phyloP scores from a whole-genome alignment of 2,888 invertebrate species.

The Neoaliturus tenellus region DNA sequence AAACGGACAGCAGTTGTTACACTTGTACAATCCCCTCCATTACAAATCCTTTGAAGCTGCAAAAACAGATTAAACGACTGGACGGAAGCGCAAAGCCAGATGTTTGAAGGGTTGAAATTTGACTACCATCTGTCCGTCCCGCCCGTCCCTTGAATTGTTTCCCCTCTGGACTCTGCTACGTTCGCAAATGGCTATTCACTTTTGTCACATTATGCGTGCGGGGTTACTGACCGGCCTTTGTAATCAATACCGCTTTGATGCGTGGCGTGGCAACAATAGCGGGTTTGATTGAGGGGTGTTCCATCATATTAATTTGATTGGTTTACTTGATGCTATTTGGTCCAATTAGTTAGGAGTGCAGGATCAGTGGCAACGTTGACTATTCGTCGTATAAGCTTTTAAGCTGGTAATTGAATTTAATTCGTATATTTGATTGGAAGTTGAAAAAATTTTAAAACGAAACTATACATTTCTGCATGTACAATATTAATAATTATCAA shows the following conservation, averaged over 20 bases:
- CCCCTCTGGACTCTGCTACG: not conserved
- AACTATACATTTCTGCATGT: too few relatives aligned
- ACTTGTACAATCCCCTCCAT: not conserved
- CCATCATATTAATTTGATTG: too few relatives aligned
- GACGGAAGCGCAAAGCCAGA: not conserved
- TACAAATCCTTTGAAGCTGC: slow-evolving; percentile 6
- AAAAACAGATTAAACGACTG: slow-evolving; percentile 1
- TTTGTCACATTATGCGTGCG: slow-evolving; percentile 9
- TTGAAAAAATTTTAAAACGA: too few relatives aligned
- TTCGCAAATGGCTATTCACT: not conserved
- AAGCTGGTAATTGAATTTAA: too few relatives aligned
- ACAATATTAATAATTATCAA: too few relatives aligned
- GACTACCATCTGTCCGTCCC: slow-evolving; percentile 17
- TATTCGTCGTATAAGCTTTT: too few relatives aligned
- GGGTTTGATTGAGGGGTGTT: not conserved
- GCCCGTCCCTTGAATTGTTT: too few relatives aligned
- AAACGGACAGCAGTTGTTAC: not conserved
- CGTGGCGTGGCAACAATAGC: not conserved
- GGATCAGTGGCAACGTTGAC: too few relatives aligned
- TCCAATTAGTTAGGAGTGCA: too few relatives aligned
- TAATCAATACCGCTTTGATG: slow-evolving; percentile 14
- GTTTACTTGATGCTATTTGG: too few relatives aligned
- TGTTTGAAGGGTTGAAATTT: slow-evolving; percentile 12
- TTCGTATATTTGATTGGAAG: too few relatives aligned
- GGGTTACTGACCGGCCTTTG: slow-evolving; percentile 3